Evolutionary conservation across 1,140 invertebrate genomes (phyloP).

Genomic region (Xylocopa sonorina): DNA sequence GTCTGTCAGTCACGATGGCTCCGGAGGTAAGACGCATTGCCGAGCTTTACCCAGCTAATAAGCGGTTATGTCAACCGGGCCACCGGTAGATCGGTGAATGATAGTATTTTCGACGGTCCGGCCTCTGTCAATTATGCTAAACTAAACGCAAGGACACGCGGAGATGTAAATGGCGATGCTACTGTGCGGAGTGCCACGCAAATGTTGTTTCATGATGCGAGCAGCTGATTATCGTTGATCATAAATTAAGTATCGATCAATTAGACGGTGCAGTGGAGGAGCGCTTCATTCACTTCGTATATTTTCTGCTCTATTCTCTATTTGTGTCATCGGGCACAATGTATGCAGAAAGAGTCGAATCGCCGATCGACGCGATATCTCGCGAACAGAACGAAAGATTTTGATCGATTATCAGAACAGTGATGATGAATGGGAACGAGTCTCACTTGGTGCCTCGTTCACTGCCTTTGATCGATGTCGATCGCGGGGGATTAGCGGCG

Average conservation of each 20-base stretch:
- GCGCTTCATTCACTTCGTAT: no score
- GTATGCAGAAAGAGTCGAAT: no score
- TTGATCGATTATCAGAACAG: constrained; percentile 45
- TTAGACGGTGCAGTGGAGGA: no score
- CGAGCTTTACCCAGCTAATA: constrained; percentile 46
- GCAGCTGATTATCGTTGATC: no score
- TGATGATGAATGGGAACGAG: constrained; percentile 32
- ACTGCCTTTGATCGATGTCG: constrained; percentile 44
- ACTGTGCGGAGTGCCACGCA: neutral
- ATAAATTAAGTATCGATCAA: no score
- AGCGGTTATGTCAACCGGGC: constrained; percentile 57
- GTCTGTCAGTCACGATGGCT: constrained; percentile 48
- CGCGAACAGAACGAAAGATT: constrained; percentile 5
- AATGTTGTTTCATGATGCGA: no score
- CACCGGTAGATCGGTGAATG: constrained; percentile 44
- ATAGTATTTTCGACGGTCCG: constrained; percentile 52
- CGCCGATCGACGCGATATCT: constrained; percentile 12
- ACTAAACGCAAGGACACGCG: constrained; percentile 30
- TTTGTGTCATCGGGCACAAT: no score
- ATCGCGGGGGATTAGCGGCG: constrained; percentile 27
- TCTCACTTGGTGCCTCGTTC: neutral
- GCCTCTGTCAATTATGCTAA: constrained; percentile 57
- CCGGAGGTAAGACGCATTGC: constrained; percentile 22
- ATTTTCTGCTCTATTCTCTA: no score
- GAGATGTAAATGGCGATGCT: constrained; percentile 28